A percentile compares a stretch with the other conserved stretches of the same genome.
Evolutionary conservation across 1,140 invertebrate genomes (phyloP).

Genomic region (Drosophila kikkawai): DNA sequence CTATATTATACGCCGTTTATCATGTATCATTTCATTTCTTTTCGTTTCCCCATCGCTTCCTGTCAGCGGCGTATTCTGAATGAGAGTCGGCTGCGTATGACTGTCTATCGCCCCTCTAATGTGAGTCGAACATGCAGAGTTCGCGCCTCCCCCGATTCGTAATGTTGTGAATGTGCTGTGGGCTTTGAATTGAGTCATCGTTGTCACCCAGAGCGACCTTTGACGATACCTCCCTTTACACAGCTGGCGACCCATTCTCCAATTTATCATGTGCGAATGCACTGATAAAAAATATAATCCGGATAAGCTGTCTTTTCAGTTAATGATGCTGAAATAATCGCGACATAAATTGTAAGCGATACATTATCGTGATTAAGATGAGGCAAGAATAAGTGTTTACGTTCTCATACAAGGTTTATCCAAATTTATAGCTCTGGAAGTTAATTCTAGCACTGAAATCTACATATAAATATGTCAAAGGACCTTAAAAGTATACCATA

Average conservation of each 20-base stretch:
- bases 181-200: conserved; percentile 71
- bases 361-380: background rate
- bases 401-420: background rate
- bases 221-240: conserved; percentile 8
- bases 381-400: background rate
- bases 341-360: conserved; percentile 1
- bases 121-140: conserved; percentile 68
- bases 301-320: conserved; percentile 8
- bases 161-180: conserved; percentile 5
- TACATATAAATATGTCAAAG: background rate
- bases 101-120: conserved; percentile 59
- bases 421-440: background rate
- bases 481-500: background rate
- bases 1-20: conserved; percentile 46
- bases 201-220: conserved; percentile 35
- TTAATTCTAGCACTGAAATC: background rate
- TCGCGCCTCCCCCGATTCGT: conserved; percentile 43
- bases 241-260: background rate
- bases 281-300: conserved; percentile 17
- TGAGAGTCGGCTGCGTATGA: conserved; percentile 8
- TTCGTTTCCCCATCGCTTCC: conserved; percentile 52
- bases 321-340: conserved; percentile 16
- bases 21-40: conserved; percentile 61
- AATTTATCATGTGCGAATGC: conserved; percentile 18
- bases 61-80: conserved; percentile 43